Percentiles rank a stretch among this genome's conserved stretches.
Conservation (phyloP, 2,888 invertebrate genomes). For the Mesodorylaimus sp. region DNA sequence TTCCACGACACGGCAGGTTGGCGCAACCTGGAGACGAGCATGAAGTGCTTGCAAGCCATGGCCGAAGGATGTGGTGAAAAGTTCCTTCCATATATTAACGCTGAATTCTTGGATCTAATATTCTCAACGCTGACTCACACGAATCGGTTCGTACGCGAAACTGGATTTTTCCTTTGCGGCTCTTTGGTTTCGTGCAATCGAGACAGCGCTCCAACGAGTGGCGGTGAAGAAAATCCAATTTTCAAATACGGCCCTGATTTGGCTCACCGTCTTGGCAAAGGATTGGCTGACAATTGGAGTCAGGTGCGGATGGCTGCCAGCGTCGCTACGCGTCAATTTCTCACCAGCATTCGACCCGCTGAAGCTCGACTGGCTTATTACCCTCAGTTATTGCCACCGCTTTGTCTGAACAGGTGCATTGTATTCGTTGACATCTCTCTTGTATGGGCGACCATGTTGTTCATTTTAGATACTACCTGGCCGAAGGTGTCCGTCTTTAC, state of each 20-base stretch:
- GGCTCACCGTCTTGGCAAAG: conserved; percentile 33
- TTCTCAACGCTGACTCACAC: conserved; percentile 36
- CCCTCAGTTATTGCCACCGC: conserved; percentile 36
- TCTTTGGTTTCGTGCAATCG: conserved; percentile 29
- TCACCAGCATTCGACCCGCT: conserved; percentile 32
- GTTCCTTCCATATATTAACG: conserved; percentile 33
- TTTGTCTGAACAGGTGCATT: conserved; percentile 39
- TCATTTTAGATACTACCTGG: conserved; percentile 37
- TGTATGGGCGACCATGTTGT: background rate
- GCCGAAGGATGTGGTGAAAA: conserved; percentile 35
- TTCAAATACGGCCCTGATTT: conserved; percentile 20
- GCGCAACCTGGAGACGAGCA: conserved; percentile 39
- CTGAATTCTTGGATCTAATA: conserved; percentile 36
- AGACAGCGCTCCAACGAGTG: background rate
- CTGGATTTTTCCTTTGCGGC: conserved; percentile 36
- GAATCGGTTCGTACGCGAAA: conserved; percentile 41
- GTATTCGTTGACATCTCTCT: conserved; percentile 2
- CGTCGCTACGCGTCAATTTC: conserved; percentile 37
- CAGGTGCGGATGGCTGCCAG: conserved; percentile 40
- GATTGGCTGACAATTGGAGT: conserved; percentile 41
- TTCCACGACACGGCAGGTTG: conserved; percentile 41
- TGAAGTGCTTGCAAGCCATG: conserved; percentile 38
- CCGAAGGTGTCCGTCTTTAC: conserved; percentile 40
- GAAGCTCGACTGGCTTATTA: conserved; percentile 32
- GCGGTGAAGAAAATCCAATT: background rate